Evolutionary conservation across 2,113 vertebrate species (phyloP).

Genomic region (Nycticryphes semicollaris): DNA sequence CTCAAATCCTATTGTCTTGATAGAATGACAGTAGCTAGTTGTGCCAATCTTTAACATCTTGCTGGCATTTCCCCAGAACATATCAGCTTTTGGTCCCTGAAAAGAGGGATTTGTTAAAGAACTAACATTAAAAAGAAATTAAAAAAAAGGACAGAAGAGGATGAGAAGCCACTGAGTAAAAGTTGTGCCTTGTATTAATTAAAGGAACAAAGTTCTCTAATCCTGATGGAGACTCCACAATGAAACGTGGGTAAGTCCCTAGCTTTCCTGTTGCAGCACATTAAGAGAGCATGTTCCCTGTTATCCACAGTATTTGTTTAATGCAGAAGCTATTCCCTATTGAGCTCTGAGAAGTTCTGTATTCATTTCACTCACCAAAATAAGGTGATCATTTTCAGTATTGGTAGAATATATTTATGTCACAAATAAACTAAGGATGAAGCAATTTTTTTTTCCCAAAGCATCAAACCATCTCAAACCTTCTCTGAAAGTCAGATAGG

Average conservation of each 20-base stretch:
- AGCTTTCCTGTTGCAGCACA: neutral
- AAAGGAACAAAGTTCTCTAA: slow-evolving; percentile 44
- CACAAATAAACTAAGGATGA: neutral
- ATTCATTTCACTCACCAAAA: slow-evolving; percentile 3
- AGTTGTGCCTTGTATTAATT: slow-evolving; percentile 66
- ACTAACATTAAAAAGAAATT: slow-evolving; percentile 63
- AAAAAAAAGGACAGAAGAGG: slow-evolving; percentile 51
- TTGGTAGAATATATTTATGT: neutral
- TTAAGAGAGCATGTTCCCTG: neutral
- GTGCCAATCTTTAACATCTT: slow-evolving; percentile 75
- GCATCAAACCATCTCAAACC: neutral
- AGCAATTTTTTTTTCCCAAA: neutral
- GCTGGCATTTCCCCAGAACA: slow-evolving; percentile 75
- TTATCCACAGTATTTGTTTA: slow-evolving; percentile 40
- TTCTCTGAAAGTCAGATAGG: neutral
- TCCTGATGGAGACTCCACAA: neutral
- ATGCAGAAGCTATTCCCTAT: neutral
- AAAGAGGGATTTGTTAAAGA: slow-evolving; percentile 80
- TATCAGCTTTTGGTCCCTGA: slow-evolving; percentile 75
- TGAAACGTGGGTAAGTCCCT: neutral
- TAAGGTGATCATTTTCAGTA: neutral
- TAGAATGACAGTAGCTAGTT: slow-evolving; percentile 75
- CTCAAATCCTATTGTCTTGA: slow-evolving; percentile 79
- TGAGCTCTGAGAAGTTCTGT: neutral
- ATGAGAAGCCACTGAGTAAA: slow-evolving; percentile 49